These are phyloP conservation scores for Ceraclea dissimilis DNA, from an alignment of 2,888 invertebrate species.

Conservation along the genomic window DNA sequence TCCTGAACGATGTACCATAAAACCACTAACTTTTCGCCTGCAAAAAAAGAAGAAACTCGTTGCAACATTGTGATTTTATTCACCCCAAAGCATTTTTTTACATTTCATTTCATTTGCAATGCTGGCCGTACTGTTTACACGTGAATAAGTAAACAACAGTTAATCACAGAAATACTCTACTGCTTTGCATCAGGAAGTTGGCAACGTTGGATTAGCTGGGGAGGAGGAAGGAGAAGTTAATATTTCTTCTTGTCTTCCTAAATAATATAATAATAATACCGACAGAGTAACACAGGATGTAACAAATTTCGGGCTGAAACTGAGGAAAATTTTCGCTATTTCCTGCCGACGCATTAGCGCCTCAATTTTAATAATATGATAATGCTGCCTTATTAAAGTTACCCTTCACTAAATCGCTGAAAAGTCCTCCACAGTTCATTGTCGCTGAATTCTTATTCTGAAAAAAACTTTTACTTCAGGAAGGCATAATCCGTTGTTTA, in stretches of 20 bases:
- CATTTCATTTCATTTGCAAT: not conserved
- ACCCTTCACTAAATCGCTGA: too few species aligned
- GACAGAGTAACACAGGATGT: not conserved
- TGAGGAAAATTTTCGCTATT: not conserved
- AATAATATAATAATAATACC: not conserved
- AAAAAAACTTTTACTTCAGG: too few species aligned
- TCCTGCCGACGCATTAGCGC: too few species aligned
- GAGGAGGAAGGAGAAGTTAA: not conserved
- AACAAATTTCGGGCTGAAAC: not conserved
- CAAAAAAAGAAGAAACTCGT: too few species aligned
- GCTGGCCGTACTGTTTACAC: not conserved
- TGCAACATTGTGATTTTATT: not conserved
- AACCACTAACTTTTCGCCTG: too few species aligned
- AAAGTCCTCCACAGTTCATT: too few species aligned
- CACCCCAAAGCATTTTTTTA: not conserved
- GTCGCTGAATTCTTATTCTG: too few species aligned
- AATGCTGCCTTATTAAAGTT: too few species aligned
- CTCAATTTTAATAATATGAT: too few species aligned
- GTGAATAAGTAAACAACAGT: not conserved
- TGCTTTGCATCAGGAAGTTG: not conserved
- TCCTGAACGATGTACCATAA: too few species aligned
- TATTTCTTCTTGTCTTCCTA: not conserved
- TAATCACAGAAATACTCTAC: not conserved
- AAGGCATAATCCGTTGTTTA: too few species aligned
- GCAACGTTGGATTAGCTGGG: slow-evolving; percentile 1